A percentile compares a stretch with the other conserved stretches of the same genome.
These are phyloP conservation scores for Strix aluco DNA, from an alignment of 2,113 vertebrate genomes.

Conservation along the genomic window DNA sequence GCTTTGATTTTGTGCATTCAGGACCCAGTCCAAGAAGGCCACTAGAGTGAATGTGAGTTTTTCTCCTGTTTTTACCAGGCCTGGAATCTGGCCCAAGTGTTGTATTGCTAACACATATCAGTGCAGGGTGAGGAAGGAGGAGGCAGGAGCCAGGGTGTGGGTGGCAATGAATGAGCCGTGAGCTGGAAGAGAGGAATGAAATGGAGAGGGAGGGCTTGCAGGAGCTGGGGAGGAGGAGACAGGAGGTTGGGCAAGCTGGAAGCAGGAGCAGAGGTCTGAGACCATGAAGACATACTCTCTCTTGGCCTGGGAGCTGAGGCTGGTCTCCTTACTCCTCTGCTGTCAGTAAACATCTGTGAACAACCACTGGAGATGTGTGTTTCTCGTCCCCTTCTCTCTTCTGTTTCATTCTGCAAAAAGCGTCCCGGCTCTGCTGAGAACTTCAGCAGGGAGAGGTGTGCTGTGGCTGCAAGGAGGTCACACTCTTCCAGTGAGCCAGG, in stretches of 20 bases:
- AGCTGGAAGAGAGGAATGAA: not conserved
- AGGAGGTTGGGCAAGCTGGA: not conserved
- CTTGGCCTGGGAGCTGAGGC: not conserved
- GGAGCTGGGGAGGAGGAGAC: not conserved
- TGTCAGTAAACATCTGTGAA: not conserved
- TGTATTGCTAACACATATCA: not conserved
- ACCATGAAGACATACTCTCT: not conserved
- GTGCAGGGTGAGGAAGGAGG: not conserved
- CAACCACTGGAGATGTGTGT: not conserved
- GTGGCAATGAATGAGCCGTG: not conserved
- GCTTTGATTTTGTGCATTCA: slow-evolving; percentile 34
- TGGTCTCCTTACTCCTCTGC: not conserved
- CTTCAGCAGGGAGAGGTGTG: not conserved
- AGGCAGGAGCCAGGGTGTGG: not conserved
- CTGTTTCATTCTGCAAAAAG: not conserved
- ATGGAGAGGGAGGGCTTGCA: not conserved
- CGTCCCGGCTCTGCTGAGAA: not conserved
- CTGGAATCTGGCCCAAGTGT: not conserved
- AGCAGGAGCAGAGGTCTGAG: not conserved
- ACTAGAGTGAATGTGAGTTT: not conserved
- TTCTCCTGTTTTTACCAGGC: not conserved
- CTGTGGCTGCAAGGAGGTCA: not conserved
- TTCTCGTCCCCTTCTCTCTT: not conserved
- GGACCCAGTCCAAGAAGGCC: not conserved
- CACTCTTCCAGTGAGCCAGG: fast-evolving